These are phyloP conservation scores for Caenorhabditis drosophilae DNA, from an alignment of 2,888 invertebrate species.

Conservation along the genomic window DNA sequence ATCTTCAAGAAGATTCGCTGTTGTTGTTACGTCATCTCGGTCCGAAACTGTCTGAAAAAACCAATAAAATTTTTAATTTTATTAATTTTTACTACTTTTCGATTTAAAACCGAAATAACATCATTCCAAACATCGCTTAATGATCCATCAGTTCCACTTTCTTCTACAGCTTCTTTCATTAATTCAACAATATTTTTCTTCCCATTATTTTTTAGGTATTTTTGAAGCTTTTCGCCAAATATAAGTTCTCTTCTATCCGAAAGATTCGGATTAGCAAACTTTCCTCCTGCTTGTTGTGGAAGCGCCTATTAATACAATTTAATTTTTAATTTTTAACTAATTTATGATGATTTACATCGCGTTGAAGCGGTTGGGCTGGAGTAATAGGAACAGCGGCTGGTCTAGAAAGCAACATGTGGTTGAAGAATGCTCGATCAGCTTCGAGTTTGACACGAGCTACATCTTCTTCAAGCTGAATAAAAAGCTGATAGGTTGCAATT, in stretches of 20 bases:
- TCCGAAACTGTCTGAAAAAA: slow-evolving; percentile 12
- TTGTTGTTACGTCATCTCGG: slow-evolving; percentile 42
- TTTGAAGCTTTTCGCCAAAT: slow-evolving; percentile 51
- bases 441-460: slow-evolving; percentile 53
- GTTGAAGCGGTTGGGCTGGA: slow-evolving; percentile 23
- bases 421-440: slow-evolving; percentile 64
- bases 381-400: slow-evolving; percentile 41
- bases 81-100: too few relatives aligned
- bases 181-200: slow-evolving; percentile 41
- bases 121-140: slow-evolving; percentile 43
- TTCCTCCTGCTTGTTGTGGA: slow-evolving; percentile 3
- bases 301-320: not conserved
- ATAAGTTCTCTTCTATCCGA: slow-evolving; percentile 40
- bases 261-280: slow-evolving; percentile 28
- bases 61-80: too few relatives aligned
- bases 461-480: slow-evolving; percentile 38
- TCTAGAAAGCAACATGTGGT: slow-evolving; percentile 57
- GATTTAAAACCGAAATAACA: slow-evolving; percentile 32
- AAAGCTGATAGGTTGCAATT: too few relatives aligned
- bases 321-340: not conserved
- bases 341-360: slow-evolving; percentile 10
- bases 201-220: slow-evolving; percentile 35
- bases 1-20: slow-evolving; percentile 37
- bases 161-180: slow-evolving; percentile 41
- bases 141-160: slow-evolving; percentile 41